These are phyloP conservation scores for Agelastica alni DNA, from an alignment of 2,888 invertebrate genomes.

Conservation along the genomic window DNA sequence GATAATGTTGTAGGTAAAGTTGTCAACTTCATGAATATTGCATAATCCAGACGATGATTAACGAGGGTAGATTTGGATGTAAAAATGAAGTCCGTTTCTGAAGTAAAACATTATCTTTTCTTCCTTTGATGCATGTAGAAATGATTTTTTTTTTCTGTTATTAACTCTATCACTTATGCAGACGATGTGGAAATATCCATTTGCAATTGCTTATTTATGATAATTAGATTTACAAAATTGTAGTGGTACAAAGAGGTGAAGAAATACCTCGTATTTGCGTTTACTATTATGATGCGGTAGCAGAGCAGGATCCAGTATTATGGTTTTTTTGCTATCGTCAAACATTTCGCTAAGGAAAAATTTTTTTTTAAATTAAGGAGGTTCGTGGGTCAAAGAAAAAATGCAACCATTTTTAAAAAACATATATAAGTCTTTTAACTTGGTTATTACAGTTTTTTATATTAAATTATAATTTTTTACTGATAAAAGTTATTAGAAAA, in stretches of 20 bases:
- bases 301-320: too few species aligned
- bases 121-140: constrained; percentile 2
- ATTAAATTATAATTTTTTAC: too few species aligned
- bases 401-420: too few species aligned
- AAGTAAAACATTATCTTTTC: constrained; percentile 1
- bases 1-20: neutral
- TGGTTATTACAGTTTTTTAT: too few species aligned
- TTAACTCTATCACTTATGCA: constrained; percentile 26
- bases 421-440: too few species aligned
- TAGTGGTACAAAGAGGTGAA: constrained; percentile 13
- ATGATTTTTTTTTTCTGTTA: constrained; percentile 5
- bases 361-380: too few species aligned
- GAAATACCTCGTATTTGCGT: constrained; percentile 19
- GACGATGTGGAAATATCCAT: constrained; percentile 16
- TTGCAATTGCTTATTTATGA: constrained; percentile 25
- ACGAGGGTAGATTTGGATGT: constrained; percentile 18
- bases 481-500: too few species aligned
- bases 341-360: too few species aligned
- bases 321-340: too few species aligned
- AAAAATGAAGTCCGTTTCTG: constrained; percentile 1
- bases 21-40: neutral
- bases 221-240: constrained; percentile 24
- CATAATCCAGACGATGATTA: neutral
- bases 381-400: too few species aligned
- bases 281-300: constrained; percentile 10